These are phyloP conservation scores for Brachionus asplanchnoidis DNA, from an alignment of 1,140 invertebrate species.

Conservation along the genomic window DNA sequence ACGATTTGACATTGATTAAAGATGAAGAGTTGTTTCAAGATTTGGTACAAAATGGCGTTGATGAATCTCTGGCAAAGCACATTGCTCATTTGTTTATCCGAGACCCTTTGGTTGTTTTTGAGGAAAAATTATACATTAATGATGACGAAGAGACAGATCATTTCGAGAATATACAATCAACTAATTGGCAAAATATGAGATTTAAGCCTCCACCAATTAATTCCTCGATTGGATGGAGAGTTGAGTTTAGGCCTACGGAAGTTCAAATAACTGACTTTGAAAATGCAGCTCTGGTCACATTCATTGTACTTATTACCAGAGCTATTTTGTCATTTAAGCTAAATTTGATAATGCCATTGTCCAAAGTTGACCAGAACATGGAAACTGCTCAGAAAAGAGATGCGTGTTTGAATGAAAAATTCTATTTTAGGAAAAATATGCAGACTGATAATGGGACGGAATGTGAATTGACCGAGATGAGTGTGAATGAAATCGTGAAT, in stretches of 20 bases:
- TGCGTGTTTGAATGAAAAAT: slow-evolving; percentile 73
- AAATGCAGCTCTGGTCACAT: slow-evolving; percentile 96
- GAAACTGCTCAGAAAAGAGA: slow-evolving; percentile 81
- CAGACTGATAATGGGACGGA: not conserved
- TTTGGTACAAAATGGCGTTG: slow-evolving; percentile 74
- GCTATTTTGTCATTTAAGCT: slow-evolving; percentile 93
- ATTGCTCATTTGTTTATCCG: slow-evolving; percentile 97
- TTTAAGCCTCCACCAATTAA: slow-evolving; percentile 83
- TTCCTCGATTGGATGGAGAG: slow-evolving; percentile 94
- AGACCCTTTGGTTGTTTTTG: slow-evolving; percentile 87
- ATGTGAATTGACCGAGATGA: slow-evolving; percentile 61
- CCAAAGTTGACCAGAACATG: slow-evolving; percentile 98
- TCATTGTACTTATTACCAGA: slow-evolving; percentile 89
- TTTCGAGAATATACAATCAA: slow-evolving; percentile 88
- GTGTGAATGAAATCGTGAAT: slow-evolving; percentile 92
- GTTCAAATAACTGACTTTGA: slow-evolving; percentile 81
- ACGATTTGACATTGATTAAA: slow-evolving; percentile 81
- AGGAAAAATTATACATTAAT: slow-evolving; percentile 66
- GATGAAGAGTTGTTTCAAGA: slow-evolving; percentile 76
- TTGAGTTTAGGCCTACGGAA: slow-evolving; percentile 98
- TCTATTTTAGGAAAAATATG: slow-evolving; percentile 55
- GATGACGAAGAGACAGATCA: slow-evolving; percentile 41
- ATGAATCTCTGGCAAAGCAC: slow-evolving; percentile 83
- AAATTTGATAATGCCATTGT: slow-evolving; percentile 94
- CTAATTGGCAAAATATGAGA: slow-evolving; percentile 99